Evolutionary conservation across 2,113 vertebrate species (phyloP), one percentile per base, ranked within the genome.

Genomic region (Myotis davidii): DNA sequence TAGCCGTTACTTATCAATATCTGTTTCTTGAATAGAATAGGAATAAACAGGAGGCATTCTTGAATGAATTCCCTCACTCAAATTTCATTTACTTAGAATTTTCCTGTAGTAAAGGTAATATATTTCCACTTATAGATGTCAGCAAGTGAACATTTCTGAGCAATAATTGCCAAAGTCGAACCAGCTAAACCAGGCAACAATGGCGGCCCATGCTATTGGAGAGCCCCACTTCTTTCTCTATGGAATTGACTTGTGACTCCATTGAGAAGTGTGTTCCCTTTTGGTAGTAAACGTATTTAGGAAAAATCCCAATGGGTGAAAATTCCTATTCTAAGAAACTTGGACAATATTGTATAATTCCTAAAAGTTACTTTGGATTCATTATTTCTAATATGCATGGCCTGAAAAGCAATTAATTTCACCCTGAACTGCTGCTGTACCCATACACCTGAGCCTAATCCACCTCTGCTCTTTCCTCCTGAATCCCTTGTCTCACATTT

Each of bases 51-150:
- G 11, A 88, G 20, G 8, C 32, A 83, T 69, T 86, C 21, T 79
- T 70, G 27, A 82, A 17, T 39, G 25, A 72, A 9, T 42, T 88
- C 5, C 9, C 9, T 50, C 8, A 39, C 16, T 52, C 16, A 72
- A 45, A 61, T 50, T 70, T 27, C 25, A 52, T 23, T 65, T 70
- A 72, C 25, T 82, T 83, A 73, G 18, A 90, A 70, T 25, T 64
- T 12, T 64, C 45, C 37, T 23, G 0, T 32, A 54, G 6, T 32
- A 48, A 74, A 82, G 27, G 73, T 59, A 72, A 85, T 8, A 20
- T 59, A 89, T 54, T 95, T 89, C n/a, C 45, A 42, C 4, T 64
- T 76, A 85, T 21, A 90, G 50, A 78, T 84, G 9, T 92, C 67
- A 90, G 21, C 13, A 73, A 65, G 9, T 77, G 23, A 1, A 21